Percentiles rank a stretch among this genome's conserved stretches.
Evolutionary conservation across 2,113 vertebrate species (phyloP).

Genomic region (Manacus vitellinus): DNA sequence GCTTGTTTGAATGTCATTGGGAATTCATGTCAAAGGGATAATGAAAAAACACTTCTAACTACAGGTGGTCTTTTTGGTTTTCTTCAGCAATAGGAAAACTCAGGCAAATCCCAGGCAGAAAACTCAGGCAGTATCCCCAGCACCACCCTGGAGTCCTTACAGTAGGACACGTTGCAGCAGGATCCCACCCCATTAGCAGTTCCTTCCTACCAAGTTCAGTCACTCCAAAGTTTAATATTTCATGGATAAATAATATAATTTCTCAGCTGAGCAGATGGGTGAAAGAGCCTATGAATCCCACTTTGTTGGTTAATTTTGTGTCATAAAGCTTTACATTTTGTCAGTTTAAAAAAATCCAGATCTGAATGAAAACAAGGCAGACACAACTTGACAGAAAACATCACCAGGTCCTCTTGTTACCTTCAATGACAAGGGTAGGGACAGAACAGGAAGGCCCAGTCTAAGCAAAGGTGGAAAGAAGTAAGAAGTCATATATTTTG

Average conservation of each 20-base stretch:
- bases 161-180: not conserved
- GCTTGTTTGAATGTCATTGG: not conserved
- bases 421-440: not conserved
- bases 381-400: not conserved
- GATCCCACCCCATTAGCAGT: not conserved
- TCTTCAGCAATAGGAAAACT: not conserved
- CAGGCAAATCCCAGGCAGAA: not conserved
- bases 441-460: rapidly evolving
- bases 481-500: not conserved
- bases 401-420: rapidly evolving
- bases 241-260: not conserved
- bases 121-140: too few relatives aligned
- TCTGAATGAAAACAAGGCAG: not conserved
- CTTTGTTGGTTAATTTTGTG: not conserved
- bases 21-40: not conserved
- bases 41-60: not conserved
- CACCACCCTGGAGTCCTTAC: not conserved
- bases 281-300: not conserved
- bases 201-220: not conserved
- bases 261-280: not conserved
- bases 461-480: not conserved
- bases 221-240: not conserved
- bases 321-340: not conserved
- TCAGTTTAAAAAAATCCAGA: not conserved
- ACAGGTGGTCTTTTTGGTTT: not conserved